A percentile compares a stretch with the other conserved stretches of the same genome.
Conservation (phyloP, 2,888 invertebrate genomes). For the Ypsolopha sequella region DNA sequence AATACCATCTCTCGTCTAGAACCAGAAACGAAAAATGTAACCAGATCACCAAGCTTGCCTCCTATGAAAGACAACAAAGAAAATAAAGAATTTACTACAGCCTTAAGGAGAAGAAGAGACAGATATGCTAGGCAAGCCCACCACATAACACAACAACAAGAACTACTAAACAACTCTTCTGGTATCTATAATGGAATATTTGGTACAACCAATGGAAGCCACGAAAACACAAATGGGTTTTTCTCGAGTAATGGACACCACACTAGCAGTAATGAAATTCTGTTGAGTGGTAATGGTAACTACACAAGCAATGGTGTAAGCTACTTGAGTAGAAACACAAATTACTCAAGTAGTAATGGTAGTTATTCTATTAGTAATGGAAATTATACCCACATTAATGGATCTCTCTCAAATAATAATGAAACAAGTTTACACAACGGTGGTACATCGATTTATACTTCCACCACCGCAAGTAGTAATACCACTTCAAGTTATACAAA, state of each 20-base stretch:
- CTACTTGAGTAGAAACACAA: slow-evolving; percentile 1
- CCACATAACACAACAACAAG: slow-evolving; percentile 86
- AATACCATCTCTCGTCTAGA: slow-evolving; percentile 26
- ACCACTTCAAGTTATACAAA: slow-evolving; percentile 15
- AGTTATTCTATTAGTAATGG: slow-evolving; percentile 4
- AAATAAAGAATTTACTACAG: slow-evolving; percentile 83
- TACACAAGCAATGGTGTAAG: neutral
- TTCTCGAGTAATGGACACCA: neutral
- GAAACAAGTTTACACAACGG: too few species aligned
- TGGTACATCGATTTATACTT: too few species aligned
- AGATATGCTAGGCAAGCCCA: slow-evolving; percentile 87
- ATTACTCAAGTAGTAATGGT: slow-evolving; percentile 9
- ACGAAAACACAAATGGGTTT: neutral
- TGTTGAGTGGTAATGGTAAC: neutral
- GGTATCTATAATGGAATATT: slow-evolving; percentile 34
- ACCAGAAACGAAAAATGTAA: slow-evolving; percentile 30
- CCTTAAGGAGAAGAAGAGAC: slow-evolving; percentile 82
- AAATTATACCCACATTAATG: slow-evolving; percentile 12
- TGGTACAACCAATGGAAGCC: slow-evolving; percentile 9
- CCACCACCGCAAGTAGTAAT: slow-evolving; percentile 12
- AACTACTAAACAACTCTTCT: slow-evolving; percentile 54
- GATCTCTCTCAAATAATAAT: slow-evolving; percentile 15
- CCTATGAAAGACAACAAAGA: slow-evolving; percentile 46
- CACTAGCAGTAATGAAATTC: neutral
- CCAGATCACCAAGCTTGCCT: slow-evolving; percentile 29